These are phyloP conservation scores for Entomobrya multifasciata DNA, from an alignment of 2,888 invertebrate genomes.

Conservation along the genomic window DNA sequence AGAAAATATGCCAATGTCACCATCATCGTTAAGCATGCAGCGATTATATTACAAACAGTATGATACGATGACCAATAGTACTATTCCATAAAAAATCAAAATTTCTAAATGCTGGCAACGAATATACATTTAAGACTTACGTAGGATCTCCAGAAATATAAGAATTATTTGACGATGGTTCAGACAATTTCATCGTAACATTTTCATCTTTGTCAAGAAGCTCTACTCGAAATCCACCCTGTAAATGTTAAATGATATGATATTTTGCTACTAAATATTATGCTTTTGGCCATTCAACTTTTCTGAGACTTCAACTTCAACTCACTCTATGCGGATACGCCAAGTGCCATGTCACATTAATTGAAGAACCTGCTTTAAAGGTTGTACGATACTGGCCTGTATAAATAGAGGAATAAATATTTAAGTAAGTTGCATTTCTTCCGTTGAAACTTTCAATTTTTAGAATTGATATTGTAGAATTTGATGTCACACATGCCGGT, in stretches of 20 bases:
- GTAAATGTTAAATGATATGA: conserved; percentile 81
- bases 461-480: too few relatives aligned
- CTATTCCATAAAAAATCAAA: too few relatives aligned
- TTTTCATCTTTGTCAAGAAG: conserved; percentile 91
- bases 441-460: too few relatives aligned
- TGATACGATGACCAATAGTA: too few relatives aligned
- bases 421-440: too few relatives aligned
- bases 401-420: too few relatives aligned
- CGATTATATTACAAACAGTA: too few relatives aligned
- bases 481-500: too few relatives aligned
- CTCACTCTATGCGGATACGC: conserved; percentile 93
- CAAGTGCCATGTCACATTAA: conserved; percentile 96
- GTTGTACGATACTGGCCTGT: conserved; percentile 84
- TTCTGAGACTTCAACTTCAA: too few relatives aligned
- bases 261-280: neutral
- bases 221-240: conserved; percentile 96
- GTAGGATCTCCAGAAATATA: conserved; percentile 92
- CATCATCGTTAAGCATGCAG: too few relatives aligned
- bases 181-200: conserved; percentile 92
- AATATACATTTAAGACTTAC: conserved; percentile 85
- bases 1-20: conserved; percentile 80
- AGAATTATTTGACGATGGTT: conserved; percentile 89
- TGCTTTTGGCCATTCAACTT: too few relatives aligned
- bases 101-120: too few relatives aligned
- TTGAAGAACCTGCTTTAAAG: conserved; percentile 89